Conservation (phyloP, 2,113 vertebrate species). For the Channa argus region DNA sequence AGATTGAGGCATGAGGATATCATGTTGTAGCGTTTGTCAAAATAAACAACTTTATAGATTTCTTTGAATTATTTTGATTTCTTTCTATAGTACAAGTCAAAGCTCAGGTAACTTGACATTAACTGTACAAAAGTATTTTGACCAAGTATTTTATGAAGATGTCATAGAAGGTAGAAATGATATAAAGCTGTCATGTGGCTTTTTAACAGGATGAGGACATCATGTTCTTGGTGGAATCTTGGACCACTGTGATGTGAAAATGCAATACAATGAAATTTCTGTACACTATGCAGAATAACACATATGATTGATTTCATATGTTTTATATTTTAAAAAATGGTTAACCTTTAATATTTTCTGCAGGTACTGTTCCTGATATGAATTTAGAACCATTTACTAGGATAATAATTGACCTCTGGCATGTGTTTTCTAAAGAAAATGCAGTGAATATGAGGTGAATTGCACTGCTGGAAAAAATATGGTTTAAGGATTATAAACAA, state of each 20-base stretch:
- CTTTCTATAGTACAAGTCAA: constrained; percentile 40
- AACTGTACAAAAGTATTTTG: constrained; percentile 37
- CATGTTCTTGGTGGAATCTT: constrained; percentile 37
- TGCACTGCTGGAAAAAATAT: too few relatives aligned
- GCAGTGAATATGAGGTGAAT: too few relatives aligned
- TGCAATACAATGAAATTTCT: not conserved
- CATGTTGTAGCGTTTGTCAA: constrained; percentile 54
- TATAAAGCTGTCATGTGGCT: constrained; percentile 42
- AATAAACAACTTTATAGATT: constrained; percentile 60
- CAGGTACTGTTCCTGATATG: too few relatives aligned
- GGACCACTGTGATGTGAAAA: constrained; percentile 4
- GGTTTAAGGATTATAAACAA: too few relatives aligned
- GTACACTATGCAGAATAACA: too few relatives aligned
- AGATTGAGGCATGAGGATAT: constrained; percentile 37
- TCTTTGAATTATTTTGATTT: constrained; percentile 55
- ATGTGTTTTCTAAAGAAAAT: too few relatives aligned
- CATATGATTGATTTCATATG: too few relatives aligned
- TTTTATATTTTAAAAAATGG: too few relatives aligned
- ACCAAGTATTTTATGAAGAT: constrained; percentile 58
- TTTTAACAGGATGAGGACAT: constrained; percentile 43
- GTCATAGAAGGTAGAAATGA: constrained; percentile 53
- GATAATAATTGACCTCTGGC: too few relatives aligned
- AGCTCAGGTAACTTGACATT: constrained; percentile 48
- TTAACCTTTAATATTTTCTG: too few relatives aligned
- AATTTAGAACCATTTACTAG: too few relatives aligned